Base-by-base conservation (phyloP, 2,888 invertebrate genomes). In the Drosophila buzzatii region DNA sequence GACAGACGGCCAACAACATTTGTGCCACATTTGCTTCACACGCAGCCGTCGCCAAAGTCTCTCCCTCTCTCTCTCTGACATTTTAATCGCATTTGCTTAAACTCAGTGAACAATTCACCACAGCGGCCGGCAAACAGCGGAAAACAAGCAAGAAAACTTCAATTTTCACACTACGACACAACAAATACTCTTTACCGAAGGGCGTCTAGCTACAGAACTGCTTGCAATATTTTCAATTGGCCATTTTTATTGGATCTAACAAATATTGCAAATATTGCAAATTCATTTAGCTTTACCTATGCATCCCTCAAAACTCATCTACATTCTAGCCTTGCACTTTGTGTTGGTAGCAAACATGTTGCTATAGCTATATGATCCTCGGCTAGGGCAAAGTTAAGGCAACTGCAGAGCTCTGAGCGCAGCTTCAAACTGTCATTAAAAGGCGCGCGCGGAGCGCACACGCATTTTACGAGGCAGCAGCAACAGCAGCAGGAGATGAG, bases 21-120 rank as follows among this genome's bases (percentile, higher is more conserved):
- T 85, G 81, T 79, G 84, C 80, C 82, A 79, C 85, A 85, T 85
- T 85, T 85, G 72, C 87, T 85, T 85, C 83, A 85, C 90, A 80
- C 83, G 79, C 73, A 68, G 79, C 79, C 80, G 81, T 83, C 89
- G 63, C 76, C 79, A 89, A 91, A 89, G 91, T 86, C 90, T 82
- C 70, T 61, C 45, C 3, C 39, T 7, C 39, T 9, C 33, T 33
- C 39, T 41, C 49, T 18, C 71, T 84, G 92, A 92, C 92, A 92
- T 91, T 91, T 92, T 91, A 91, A 91, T 91, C 91, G 91, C 91
- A 92, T 91, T 91, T 91, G 91, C 92, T 91, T 81, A 92, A 90
- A 91, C 90, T 90, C 91, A 92, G 76, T 92, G 91, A 92, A 83
- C 92, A 92, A 91, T 91, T 91, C 91, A 78, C 76, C 82, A 49